These are phyloP conservation scores for Genyomyrus donnyi DNA, from an alignment of 2,113 vertebrate genomes.

Conservation along the genomic window DNA sequence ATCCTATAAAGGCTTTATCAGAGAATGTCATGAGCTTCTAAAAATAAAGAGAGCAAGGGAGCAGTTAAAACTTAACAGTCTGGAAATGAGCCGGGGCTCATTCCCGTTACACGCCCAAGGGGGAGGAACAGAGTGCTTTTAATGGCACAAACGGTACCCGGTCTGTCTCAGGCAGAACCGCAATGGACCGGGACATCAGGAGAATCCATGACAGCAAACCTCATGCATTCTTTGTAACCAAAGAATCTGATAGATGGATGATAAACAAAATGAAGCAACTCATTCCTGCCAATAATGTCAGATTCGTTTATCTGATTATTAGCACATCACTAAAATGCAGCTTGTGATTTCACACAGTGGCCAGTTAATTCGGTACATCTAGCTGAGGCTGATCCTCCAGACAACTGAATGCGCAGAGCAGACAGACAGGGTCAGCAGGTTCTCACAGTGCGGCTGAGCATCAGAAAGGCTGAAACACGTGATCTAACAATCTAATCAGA, in stretches of 20 bases:
- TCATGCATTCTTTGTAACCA: background rate
- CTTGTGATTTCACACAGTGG: background rate
- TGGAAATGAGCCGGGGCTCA: background rate
- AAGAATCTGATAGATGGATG: background rate
- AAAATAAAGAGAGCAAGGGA: background rate
- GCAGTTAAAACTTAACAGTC: background rate
- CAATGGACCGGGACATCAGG: constrained; percentile 34
- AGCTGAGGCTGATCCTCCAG: background rate
- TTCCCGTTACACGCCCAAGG: constrained; percentile 35
- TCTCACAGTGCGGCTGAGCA: background rate
- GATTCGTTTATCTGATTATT: background rate
- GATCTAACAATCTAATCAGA: background rate
- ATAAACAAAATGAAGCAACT: background rate
- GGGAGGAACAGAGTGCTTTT: constrained; percentile 55
- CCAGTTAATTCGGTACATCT: background rate
- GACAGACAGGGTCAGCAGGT: background rate
- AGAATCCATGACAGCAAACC: constrained; percentile 20
- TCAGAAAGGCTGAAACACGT: background rate
- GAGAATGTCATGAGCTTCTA: background rate
- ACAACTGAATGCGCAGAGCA: background rate
- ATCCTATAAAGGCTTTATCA: background rate
- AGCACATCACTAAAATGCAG: background rate
- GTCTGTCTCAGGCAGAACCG: constrained; percentile 35
- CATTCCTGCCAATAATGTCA: background rate
- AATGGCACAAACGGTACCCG: constrained; percentile 57